These are phyloP conservation scores for Bombus turneri DNA, from an alignment of 1,140 invertebrate genomes.

Conservation along the genomic window DNA sequence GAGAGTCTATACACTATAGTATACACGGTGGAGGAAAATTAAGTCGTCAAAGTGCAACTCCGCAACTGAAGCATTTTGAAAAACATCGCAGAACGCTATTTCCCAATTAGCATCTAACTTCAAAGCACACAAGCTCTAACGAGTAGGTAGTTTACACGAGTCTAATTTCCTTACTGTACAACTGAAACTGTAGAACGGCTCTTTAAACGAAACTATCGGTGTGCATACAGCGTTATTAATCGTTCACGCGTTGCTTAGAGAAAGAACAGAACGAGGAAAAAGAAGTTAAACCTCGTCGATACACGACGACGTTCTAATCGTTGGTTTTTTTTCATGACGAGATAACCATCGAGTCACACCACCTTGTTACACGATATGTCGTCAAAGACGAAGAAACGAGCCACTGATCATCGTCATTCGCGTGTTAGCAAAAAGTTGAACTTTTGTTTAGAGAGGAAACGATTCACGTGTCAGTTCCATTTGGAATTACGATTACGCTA, in stretches of 20 bases:
- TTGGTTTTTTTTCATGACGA: not conserved
- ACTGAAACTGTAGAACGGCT: not conserved
- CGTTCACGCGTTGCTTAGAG: not conserved
- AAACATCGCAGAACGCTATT: not conserved
- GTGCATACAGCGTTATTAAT: not conserved
- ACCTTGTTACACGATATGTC: not conserved
- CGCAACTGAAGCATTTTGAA: not conserved
- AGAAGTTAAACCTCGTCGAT: not conserved
- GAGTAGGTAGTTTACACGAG: too few species aligned
- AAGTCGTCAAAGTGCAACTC: not conserved
- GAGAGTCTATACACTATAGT: not conserved
- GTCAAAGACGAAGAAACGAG: not conserved
- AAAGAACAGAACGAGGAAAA: too few species aligned
- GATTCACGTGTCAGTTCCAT: slow-evolving; percentile 4
- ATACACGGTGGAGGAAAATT: not conserved
- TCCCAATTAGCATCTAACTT: not conserved
- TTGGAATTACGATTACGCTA: slow-evolving; percentile 8
- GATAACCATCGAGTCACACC: slow-evolving; percentile 23
- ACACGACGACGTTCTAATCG: slow-evolving; percentile 13
- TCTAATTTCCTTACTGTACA: not conserved
- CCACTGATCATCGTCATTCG: slow-evolving; percentile 14
- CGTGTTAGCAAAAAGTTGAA: not conserved
- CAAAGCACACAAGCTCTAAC: not conserved
- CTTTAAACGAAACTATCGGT: not conserved
- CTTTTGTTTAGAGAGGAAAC: not conserved